Evolutionary conservation across 2,888 invertebrate species (phyloP).

Genomic region (Sarcophaga variegata): DNA sequence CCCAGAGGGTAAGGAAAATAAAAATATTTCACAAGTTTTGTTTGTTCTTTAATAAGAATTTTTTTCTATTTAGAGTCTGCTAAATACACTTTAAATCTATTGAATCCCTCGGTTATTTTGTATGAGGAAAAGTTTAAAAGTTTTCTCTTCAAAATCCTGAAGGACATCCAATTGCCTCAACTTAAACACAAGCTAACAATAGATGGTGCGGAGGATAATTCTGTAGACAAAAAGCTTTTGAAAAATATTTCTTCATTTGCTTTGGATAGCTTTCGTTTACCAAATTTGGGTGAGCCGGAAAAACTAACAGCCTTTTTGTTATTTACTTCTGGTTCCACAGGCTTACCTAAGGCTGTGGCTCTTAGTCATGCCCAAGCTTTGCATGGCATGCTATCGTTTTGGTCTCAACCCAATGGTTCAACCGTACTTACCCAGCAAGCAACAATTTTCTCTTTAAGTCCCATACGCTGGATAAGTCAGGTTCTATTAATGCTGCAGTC

Average conservation of each 20-base stretch:
- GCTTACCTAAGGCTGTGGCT: slow-evolving; percentile 62
- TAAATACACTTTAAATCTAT: slow-evolving; percentile 36
- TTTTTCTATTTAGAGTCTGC: slow-evolving; percentile 46
- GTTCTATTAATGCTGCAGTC: slow-evolving; percentile 66
- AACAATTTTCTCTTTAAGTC: slow-evolving; percentile 64
- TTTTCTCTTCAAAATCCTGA: slow-evolving; percentile 37
- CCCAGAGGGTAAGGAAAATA: slow-evolving; percentile 46
- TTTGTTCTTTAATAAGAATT: neutral
- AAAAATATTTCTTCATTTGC: slow-evolving; percentile 4
- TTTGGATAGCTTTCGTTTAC: slow-evolving; percentile 16
- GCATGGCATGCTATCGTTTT: slow-evolving; percentile 59
- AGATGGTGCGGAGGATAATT: slow-evolving; percentile 1
- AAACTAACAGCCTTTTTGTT: slow-evolving; percentile 52
- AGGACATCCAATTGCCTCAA: slow-evolving; percentile 34
- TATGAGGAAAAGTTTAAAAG: slow-evolving; percentile 62
- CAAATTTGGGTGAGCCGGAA: slow-evolving; percentile 52
- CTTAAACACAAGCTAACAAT: slow-evolving; percentile 53
- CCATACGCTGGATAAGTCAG: slow-evolving; percentile 70
- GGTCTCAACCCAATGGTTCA: slow-evolving; percentile 38
- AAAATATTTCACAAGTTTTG: neutral
- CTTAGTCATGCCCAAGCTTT: slow-evolving; percentile 64
- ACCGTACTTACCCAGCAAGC: slow-evolving; percentile 18
- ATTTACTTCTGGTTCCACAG: slow-evolving; percentile 68
- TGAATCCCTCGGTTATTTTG: slow-evolving; percentile 66
- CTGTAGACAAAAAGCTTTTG: slow-evolving; percentile 28